Conservation (phyloP, 2,797 vertebrate genomes). For the Pelodytes ibericus region DNA sequence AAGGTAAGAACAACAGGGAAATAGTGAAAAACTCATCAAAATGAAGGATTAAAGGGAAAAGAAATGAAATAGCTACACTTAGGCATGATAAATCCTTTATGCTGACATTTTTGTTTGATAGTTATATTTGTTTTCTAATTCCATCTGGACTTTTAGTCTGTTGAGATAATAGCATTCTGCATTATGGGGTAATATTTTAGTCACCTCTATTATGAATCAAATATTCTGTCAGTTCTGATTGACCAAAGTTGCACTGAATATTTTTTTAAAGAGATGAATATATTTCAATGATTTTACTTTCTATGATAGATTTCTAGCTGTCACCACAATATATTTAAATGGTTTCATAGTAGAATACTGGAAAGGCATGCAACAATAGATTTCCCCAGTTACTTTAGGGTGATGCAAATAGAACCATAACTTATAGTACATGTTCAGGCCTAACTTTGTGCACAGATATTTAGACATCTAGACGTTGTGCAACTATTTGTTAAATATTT, state of each 20-base stretch:
- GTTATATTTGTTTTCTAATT: conserved; percentile 51
- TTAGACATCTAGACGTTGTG: too few relatives aligned
- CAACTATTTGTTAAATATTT: too few relatives aligned
- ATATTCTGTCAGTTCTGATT: conserved; percentile 36
- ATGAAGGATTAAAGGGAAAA: conserved; percentile 48
- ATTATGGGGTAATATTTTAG: conserved; percentile 48
- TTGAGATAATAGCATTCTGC: conserved; percentile 53
- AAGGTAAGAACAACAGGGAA: conserved; percentile 50
- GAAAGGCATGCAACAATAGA: neutral
- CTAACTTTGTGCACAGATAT: neutral
- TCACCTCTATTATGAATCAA: conserved; percentile 41
- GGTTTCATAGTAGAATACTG: neutral
- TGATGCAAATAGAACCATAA: neutral
- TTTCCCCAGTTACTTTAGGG: neutral
- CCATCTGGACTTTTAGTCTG: conserved; percentile 41
- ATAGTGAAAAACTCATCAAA: conserved; percentile 40
- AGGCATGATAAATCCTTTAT: conserved; percentile 40
- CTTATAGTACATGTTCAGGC: neutral
- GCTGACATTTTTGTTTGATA: conserved; percentile 36
- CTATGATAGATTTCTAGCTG: conserved; percentile 16
- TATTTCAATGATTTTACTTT: conserved; percentile 33
- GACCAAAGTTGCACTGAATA: conserved; percentile 36
- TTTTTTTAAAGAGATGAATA: conserved; percentile 40
- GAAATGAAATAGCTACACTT: conserved; percentile 48
- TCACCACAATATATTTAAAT: conserved; percentile 5